Percentiles rank a stretch among this genome's conserved stretches.
Conservation (phyloP, 2,113 vertebrate genomes). For the Pedetes capensis region DNA sequence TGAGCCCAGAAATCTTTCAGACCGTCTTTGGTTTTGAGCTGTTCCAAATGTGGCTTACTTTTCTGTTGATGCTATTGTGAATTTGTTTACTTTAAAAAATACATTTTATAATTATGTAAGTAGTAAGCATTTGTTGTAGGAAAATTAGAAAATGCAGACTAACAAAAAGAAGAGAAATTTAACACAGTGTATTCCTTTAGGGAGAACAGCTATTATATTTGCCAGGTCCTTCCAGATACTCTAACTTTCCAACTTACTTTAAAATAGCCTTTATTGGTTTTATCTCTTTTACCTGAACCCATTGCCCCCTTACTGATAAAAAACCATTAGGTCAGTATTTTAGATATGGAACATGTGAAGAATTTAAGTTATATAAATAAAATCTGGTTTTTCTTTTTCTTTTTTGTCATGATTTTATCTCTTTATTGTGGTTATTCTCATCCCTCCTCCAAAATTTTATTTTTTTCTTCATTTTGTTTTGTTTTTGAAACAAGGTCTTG, state of each 20-base stretch:
- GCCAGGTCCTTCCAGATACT: not conserved
- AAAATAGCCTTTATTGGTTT: not conserved
- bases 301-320: not conserved
- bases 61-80: not conserved
- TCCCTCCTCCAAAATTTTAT: not conserved
- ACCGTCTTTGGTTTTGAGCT: not conserved
- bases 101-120: not conserved
- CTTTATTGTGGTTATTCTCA: not conserved
- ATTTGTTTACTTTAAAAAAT: not conserved
- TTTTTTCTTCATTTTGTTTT: too few relatives aligned
- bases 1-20: slow-evolving; percentile 25
- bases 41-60: slow-evolving; percentile 15
- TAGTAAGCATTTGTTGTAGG: slow-evolving; percentile 7
- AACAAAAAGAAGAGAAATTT: slow-evolving; percentile 5
- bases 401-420: not conserved
- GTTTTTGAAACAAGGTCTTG: too few relatives aligned
- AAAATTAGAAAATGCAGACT: not conserved
- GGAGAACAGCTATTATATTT: not conserved
- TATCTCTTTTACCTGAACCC: not conserved
- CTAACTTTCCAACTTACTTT: slow-evolving; percentile 10
- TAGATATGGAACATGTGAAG: not conserved
- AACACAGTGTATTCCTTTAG: not conserved
- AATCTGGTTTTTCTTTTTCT: not conserved
- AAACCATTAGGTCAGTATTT: not conserved
- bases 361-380: not conserved